These are phyloP conservation scores for Eueides isabella DNA, from an alignment of 1,140 invertebrate genomes.

Conservation along the genomic window DNA sequence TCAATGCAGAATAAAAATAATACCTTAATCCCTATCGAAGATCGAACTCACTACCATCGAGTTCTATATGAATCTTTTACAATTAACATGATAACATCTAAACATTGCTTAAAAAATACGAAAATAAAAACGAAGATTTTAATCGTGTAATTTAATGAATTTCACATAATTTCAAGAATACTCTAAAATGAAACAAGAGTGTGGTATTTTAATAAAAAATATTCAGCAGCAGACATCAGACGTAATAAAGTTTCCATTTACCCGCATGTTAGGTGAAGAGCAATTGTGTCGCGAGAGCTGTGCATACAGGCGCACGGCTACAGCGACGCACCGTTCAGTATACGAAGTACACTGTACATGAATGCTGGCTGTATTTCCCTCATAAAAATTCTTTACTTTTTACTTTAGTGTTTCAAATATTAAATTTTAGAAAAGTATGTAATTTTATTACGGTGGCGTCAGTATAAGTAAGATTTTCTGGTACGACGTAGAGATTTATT, in stretches of 20 bases:
- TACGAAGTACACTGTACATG: not conserved
- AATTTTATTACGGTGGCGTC: not conserved
- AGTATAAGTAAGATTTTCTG: not conserved
- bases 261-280: conserved; percentile 7
- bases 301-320: not conserved
- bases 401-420: not conserved
- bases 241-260: not conserved
- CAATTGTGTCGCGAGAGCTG: not conserved
- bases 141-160: not conserved
- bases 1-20: no score
- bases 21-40: no score
- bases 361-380: not conserved
- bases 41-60: no score
- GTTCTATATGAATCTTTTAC: no score
- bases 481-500: no score
- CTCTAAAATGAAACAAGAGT: no score
- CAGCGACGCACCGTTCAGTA: no score
- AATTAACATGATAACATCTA: not conserved
- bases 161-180: not conserved
- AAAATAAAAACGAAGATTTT: not conserved
- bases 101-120: not conserved
- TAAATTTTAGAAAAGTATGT: not conserved
- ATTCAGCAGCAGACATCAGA: not conserved
- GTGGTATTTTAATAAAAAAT: not conserved
- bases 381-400: not conserved